Conservation (phyloP, 2,797 vertebrate species). For the Syngnathus rostellatus region DNA sequence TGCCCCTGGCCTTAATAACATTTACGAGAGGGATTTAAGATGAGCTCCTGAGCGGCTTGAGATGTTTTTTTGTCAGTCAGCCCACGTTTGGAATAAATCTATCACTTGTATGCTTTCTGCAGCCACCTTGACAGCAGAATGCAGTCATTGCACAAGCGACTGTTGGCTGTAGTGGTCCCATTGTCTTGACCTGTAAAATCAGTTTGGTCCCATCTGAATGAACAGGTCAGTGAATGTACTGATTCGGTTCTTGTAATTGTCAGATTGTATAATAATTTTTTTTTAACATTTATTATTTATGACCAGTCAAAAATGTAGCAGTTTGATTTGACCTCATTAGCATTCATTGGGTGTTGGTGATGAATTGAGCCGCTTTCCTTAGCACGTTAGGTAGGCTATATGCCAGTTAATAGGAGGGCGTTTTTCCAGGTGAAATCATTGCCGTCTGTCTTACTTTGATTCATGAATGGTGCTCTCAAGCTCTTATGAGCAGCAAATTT, state of each 20-base stretch:
- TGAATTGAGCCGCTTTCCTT: slow-evolving; percentile 44
- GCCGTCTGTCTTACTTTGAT: slow-evolving; percentile 51
- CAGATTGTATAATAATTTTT: neutral
- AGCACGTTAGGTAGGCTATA: slow-evolving; percentile 36
- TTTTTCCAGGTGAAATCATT: slow-evolving; percentile 50
- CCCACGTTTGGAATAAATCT: slow-evolving; percentile 69
- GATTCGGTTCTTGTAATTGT: slow-evolving; percentile 16
- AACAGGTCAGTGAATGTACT: slow-evolving; percentile 1
- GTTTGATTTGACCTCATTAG: slow-evolving; percentile 45
- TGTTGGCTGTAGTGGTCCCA: neutral
- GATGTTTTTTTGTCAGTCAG: slow-evolving; percentile 64
- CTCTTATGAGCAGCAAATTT: slow-evolving; percentile 64
- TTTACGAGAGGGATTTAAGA: slow-evolving; percentile 66
- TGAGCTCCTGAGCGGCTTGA: slow-evolving; percentile 61
- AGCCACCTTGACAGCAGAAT: slow-evolving; percentile 10
- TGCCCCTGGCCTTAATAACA: slow-evolving; percentile 70
- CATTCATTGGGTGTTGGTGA: slow-evolving; percentile 41
- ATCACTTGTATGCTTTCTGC: slow-evolving; percentile 41
- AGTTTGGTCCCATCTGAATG: neutral
- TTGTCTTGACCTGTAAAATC: neutral
- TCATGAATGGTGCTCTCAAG: slow-evolving; percentile 59
- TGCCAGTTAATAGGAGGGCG: slow-evolving; percentile 40
- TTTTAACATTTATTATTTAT: slow-evolving; percentile 30
- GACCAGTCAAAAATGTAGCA: slow-evolving; percentile 23
- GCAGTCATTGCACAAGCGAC: neutral